Conservation (phyloP, 2,797 vertebrate genomes). For the Phyllotis vaccarum region DNA sequence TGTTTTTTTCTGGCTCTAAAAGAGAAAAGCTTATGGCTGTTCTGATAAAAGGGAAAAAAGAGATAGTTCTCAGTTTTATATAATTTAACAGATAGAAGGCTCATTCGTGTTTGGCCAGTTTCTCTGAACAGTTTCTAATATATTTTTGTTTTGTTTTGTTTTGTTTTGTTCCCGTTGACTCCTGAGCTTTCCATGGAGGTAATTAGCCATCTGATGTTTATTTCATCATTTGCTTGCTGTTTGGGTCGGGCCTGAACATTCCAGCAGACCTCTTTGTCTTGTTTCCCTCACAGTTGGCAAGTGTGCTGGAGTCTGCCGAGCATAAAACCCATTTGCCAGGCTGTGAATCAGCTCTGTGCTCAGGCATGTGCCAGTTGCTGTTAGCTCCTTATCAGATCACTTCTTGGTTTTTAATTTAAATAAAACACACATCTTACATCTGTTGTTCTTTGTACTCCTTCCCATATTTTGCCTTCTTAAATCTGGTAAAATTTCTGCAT, state of each 20-base stretch:
- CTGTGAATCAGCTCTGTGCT: fast-evolving
- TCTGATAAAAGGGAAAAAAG: background rate
- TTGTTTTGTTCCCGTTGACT: background rate
- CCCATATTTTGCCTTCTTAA: background rate
- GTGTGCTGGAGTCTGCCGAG: background rate
- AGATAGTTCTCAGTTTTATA: background rate
- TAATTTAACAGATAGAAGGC: background rate
- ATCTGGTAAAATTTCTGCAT: background rate
- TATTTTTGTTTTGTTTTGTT: background rate
- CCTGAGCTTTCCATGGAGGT: background rate
- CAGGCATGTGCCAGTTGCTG: background rate
- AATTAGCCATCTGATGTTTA: background rate
- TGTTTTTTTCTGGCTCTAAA: too few relatives aligned
- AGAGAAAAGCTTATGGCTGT: background rate
- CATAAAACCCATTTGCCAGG: background rate
- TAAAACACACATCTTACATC: background rate
- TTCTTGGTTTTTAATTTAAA: slow-evolving; percentile 45
- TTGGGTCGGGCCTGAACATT: background rate
- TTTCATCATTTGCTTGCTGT: background rate
- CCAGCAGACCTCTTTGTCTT: background rate
- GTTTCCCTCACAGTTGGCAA: background rate
- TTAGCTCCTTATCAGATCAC: background rate
- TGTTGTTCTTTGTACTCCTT: background rate
- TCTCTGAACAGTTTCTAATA: background rate
- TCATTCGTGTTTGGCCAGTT: background rate